A percentile compares a stretch with the other conserved stretches of the same genome.
Evolutionary conservation across 2,113 vertebrate species (phyloP).

Genomic region (Phyllopteryx taeniolatus): DNA sequence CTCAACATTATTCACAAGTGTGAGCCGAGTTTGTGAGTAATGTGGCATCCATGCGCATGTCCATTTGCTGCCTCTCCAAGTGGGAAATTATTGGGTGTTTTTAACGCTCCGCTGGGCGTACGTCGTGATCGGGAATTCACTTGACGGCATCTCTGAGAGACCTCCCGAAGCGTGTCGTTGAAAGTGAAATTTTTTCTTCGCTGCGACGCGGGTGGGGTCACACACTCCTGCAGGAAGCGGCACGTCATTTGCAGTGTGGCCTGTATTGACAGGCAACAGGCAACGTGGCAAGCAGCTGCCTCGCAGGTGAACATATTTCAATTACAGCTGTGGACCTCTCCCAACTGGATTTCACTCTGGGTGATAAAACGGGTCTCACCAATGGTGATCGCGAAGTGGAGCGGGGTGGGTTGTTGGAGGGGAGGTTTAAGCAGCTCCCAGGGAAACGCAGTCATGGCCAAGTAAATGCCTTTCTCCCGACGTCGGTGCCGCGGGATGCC

Average conservation of each 20-base stretch:
- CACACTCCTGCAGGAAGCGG: constrained; percentile 1
- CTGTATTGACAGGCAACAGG: constrained; percentile 53
- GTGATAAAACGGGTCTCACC: constrained; percentile 52
- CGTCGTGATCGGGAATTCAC: constrained; percentile 2
- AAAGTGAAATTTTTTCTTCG: not conserved
- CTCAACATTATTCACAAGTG: not conserved
- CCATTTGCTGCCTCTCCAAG: not conserved
- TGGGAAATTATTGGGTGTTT: constrained; percentile 14
- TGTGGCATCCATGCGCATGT: not conserved
- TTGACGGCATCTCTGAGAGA: constrained; percentile 8
- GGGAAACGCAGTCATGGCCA: constrained; percentile 52
- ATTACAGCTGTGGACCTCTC: constrained; percentile 59
- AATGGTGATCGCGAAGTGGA: constrained; percentile 25
- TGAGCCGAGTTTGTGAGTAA: not conserved
- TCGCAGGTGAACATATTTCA: constrained; percentile 71
- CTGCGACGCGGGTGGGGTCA: not conserved
- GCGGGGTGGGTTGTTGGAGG: not conserved
- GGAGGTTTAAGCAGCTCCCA: constrained; percentile 46
- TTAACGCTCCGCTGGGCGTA: not conserved
- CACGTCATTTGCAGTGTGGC: constrained; percentile 23
- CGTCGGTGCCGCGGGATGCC: constrained; percentile 43
- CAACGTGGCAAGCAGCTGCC: constrained; percentile 43
- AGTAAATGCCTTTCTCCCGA: constrained; percentile 49
- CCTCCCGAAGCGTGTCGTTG: constrained; percentile 4
- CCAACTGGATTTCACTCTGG: constrained; percentile 58